Conservation (phyloP, 2,888 invertebrate genomes). For the Lycaena phlaeas region DNA sequence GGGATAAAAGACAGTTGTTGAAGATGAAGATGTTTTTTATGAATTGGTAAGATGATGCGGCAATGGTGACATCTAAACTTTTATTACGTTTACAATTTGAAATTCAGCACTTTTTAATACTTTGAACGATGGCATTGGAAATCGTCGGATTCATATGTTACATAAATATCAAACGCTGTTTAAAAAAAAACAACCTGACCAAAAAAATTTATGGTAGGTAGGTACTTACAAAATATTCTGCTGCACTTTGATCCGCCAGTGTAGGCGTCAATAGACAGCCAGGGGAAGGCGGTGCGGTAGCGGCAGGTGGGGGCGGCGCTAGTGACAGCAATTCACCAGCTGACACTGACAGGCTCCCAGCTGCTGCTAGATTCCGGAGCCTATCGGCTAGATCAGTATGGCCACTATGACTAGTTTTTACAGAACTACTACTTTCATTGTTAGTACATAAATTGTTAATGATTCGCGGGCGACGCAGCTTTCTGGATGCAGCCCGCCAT, state of each 20-base stretch:
- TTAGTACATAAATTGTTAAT: conserved; percentile 60
- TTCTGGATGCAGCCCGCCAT: conserved; percentile 66
- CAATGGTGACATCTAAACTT: too few species aligned
- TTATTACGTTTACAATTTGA: too few species aligned
- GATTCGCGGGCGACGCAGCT: conserved; percentile 58
- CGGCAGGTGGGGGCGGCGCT: conserved; percentile 60
- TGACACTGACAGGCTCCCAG: conserved; percentile 58
- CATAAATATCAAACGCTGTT: too few species aligned
- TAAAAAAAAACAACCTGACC: too few species aligned
- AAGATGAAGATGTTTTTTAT: too few species aligned
- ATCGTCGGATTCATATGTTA: too few species aligned
- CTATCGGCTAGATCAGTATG: conserved; percentile 63
- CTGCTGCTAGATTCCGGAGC: conserved; percentile 57
- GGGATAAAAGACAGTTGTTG: too few species aligned
- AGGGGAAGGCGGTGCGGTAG: conserved; percentile 64
- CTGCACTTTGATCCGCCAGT: conserved; percentile 56
- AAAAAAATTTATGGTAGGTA: too few species aligned
- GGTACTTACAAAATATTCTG: conserved; percentile 57
- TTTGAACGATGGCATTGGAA: too few species aligned
- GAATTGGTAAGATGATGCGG: too few species aligned
- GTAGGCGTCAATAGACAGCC: conserved; percentile 57
- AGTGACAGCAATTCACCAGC: conserved; percentile 57
- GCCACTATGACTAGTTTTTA: conserved; percentile 34
- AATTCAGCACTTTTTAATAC: too few species aligned
- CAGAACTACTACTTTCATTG: conserved; percentile 34